Conservation (phyloP, 2,113 vertebrate species). For the Prietella phreatophila region DNA sequence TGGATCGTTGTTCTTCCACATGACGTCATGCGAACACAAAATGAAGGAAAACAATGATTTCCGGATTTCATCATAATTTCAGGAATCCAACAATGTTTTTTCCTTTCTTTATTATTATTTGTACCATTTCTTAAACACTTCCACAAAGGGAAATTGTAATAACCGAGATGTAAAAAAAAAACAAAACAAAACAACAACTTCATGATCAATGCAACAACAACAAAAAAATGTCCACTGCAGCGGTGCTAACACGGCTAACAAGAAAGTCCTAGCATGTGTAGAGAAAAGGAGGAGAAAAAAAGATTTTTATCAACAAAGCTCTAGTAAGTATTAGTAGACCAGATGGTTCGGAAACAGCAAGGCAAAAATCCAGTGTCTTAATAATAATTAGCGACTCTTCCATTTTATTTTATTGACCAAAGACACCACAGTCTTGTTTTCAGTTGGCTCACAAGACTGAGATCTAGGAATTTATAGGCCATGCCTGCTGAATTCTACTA, state of each 20-base stretch:
- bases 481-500: neutral
- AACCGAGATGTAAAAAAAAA: neutral
- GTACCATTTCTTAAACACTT: neutral
- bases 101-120: no score
- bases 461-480: neutral
- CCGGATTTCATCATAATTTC: slow-evolving; percentile 60
- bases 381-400: neutral
- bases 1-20: slow-evolving; percentile 65
- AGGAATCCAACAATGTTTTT: slow-evolving; percentile 5
- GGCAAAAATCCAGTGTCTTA: neutral
- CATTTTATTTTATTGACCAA: neutral
- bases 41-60: slow-evolving; percentile 72
- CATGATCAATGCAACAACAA: neutral
- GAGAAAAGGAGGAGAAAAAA: neutral
- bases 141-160: neutral
- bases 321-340: neutral
- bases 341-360: neutral
- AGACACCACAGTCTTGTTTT: neutral
- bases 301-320: neutral
- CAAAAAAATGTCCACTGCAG: neutral
- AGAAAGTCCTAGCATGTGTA: neutral
- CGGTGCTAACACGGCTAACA: neutral
- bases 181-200: neutral
- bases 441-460: neutral
- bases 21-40: slow-evolving; percentile 68